Percentiles rank a stretch among this genome's conserved stretches.
phyloP scores from a whole-genome alignment of 2,888 invertebrate species.

The Cephus pygmeus region DNA sequence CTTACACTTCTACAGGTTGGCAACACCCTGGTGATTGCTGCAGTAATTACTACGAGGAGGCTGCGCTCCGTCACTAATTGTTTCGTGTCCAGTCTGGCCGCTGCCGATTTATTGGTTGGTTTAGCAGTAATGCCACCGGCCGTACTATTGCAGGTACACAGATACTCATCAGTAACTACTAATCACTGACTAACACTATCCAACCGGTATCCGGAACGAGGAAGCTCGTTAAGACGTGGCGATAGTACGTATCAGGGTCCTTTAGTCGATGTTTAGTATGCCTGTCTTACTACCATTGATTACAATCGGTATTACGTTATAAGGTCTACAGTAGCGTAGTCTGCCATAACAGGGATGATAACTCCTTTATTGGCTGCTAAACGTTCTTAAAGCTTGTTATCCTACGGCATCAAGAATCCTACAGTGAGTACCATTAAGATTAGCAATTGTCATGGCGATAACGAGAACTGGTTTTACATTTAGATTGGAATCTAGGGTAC shows the following conservation, averaged over 20 bases:
- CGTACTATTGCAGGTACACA: conserved; percentile 68
- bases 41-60: conserved; percentile 87
- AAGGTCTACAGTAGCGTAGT: background rate
- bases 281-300: background rate
- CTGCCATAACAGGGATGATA: background rate
- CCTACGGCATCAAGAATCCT: background rate
- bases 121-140: conserved; percentile 96
- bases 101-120: conserved; percentile 93
- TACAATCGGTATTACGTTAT: background rate
- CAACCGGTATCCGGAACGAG: background rate
- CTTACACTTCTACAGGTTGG: conserved; percentile 70
- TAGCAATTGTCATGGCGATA: conserved; percentile 21
- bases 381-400: background rate
- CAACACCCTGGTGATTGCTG: conserved; percentile 89
- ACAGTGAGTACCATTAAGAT: background rate
- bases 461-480: conserved; percentile 31
- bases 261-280: background rate
- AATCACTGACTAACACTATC: background rate
- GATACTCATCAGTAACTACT: background rate
- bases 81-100: conserved; percentile 93
- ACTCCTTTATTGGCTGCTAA: background rate
- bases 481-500: conserved; percentile 24
- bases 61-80: conserved; percentile 94
- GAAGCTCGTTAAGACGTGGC: background rate
- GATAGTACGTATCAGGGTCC: background rate